A percentile compares a stretch with the other conserved stretches of the same genome.
Conservation (phyloP, 2,888 invertebrate genomes). For the Diarsia dahlii region DNA sequence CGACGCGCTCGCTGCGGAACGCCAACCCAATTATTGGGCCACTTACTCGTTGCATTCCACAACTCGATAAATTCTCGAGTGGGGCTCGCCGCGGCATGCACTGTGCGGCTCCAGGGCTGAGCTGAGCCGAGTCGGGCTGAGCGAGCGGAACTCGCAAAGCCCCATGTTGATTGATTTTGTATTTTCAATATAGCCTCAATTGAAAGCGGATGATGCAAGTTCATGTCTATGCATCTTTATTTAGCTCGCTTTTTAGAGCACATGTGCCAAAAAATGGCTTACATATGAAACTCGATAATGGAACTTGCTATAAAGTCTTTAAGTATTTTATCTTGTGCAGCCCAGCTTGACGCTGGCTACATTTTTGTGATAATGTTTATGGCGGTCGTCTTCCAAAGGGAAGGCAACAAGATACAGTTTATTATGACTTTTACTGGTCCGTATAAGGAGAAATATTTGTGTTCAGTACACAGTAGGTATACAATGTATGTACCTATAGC, state of each 20-base stretch:
- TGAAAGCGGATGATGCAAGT: slow-evolving; percentile 39
- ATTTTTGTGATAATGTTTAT: slow-evolving; percentile 39
- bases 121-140: slow-evolving; percentile 33
- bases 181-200: slow-evolving; percentile 50
- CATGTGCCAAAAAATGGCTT: slow-evolving; percentile 13
- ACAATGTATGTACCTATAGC: not conserved
- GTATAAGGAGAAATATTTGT: not conserved
- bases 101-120: slow-evolving; percentile 19
- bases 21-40: slow-evolving; percentile 78
- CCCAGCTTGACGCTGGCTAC: not conserved
- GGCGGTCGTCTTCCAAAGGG: slow-evolving; percentile 22
- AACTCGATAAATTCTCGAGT: slow-evolving; percentile 76
- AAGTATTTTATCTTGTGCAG: slow-evolving; percentile 29
- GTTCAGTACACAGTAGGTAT: not conserved
- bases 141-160: slow-evolving; percentile 53
- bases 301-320: slow-evolving; percentile 13
- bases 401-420: slow-evolving; percentile 36
- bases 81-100: slow-evolving; percentile 59
- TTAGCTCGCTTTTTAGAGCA: slow-evolving; percentile 29
- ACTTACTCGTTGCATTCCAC: slow-evolving; percentile 77
- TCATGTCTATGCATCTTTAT: slow-evolving; percentile 34
- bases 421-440: slow-evolving; percentile 16
- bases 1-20: slow-evolving; percentile 56
- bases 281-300: slow-evolving; percentile 28
- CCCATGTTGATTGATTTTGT: slow-evolving; percentile 61